Evolutionary conservation across 2,888 invertebrate genomes (phyloP).

Genomic region (Cremastinae sp.): DNA sequence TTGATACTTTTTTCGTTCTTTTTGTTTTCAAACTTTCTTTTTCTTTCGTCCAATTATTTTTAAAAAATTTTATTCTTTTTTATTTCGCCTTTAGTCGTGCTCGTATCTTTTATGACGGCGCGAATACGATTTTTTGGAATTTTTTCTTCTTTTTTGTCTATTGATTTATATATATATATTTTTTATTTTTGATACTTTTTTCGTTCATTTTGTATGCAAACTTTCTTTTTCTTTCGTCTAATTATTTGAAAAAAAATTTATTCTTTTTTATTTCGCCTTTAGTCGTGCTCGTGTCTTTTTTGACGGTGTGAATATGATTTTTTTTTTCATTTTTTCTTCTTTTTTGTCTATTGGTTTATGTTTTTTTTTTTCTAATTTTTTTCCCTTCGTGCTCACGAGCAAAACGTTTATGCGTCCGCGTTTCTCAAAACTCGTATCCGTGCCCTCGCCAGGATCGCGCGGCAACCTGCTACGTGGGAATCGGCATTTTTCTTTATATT

Average conservation of each 20-base stretch:
- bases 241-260: not conserved
- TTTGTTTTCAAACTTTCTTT: conserved; percentile 1
- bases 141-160: not conserved
- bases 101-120: too few species aligned
- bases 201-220: too few species aligned
- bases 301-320: not conserved
- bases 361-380: not conserved
- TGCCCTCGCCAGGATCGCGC: too few species aligned
- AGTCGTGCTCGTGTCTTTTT: not conserved
- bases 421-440: too few species aligned
- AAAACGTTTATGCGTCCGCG: too few species aligned
- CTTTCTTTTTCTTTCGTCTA: conserved; percentile 10
- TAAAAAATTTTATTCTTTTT: not conserved
- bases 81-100: not conserved
- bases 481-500: too few species aligned
- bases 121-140: not conserved
- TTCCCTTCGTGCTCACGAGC: too few species aligned
- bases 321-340: conserved; percentile 1
- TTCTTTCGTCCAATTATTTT: conserved; percentile 3
- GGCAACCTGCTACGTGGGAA: too few species aligned
- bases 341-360: not conserved
- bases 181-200: too few species aligned
- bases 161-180: too few species aligned
- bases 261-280: conserved; percentile 1
- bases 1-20: too few species aligned